A percentile compares a stretch with the other conserved stretches of the same genome.
phyloP scores from a whole-genome alignment of 2,888 invertebrate species.

The Elegia similella region DNA sequence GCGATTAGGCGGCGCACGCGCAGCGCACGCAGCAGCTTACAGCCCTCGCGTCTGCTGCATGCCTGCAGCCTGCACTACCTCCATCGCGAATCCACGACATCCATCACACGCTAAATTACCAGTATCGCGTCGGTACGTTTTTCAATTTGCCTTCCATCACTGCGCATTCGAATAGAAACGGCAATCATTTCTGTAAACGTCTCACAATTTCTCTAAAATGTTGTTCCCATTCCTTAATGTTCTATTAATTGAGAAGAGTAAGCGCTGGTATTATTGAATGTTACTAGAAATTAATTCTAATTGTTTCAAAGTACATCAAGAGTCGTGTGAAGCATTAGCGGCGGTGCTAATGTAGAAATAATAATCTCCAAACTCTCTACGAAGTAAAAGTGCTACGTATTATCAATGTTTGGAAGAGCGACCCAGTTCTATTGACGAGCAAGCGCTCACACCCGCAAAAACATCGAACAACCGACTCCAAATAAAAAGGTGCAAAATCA shows the following conservation, averaged over 20 bases:
- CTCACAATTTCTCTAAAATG: not conserved
- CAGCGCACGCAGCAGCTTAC: slow-evolving; percentile 36
- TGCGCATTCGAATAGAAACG: not conserved
- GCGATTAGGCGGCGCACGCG: slow-evolving; percentile 72
- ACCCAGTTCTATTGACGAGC: slow-evolving; percentile 64
- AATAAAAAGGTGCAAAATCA: slow-evolving; percentile 64
- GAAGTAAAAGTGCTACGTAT: slow-evolving; percentile 73
- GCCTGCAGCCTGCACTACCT: not conserved
- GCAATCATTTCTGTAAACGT: too few species aligned
- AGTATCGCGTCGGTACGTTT: not conserved
- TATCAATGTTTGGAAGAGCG: slow-evolving; percentile 61
- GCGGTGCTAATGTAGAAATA: slow-evolving; percentile 49
- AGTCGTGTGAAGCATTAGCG: slow-evolving; percentile 24
- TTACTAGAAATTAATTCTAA: slow-evolving; percentile 19
- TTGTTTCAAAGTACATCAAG: slow-evolving; percentile 23
- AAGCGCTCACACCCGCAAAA: slow-evolving; percentile 50
- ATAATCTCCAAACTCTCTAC: slow-evolving; percentile 55
- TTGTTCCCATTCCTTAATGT: not conserved
- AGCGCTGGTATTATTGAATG: not conserved
- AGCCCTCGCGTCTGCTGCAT: slow-evolving; percentile 31
- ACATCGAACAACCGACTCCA: slow-evolving; percentile 49
- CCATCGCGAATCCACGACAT: not conserved
- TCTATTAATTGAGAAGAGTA: not conserved
- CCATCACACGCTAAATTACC: not conserved
- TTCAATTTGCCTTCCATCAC: not conserved